A percentile compares a stretch with the other conserved stretches of the same genome.
Evolutionary conservation across 2,888 invertebrate species (phyloP).

Genomic region (Cheilosia variabilis): DNA sequence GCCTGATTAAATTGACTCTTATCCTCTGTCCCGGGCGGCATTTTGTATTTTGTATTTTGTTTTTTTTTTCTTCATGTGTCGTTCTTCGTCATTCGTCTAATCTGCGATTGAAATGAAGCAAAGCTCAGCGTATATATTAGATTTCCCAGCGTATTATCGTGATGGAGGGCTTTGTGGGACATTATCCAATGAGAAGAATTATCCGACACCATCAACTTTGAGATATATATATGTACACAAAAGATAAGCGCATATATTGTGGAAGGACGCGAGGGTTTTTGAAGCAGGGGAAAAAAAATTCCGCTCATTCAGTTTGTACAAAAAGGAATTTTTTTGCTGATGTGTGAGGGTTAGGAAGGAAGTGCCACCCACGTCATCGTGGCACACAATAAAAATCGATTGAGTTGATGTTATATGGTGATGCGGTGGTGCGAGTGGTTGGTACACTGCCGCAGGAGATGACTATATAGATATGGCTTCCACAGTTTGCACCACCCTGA

Average conservation of each 20-base stretch:
- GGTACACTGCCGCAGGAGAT: slow-evolving; percentile 7
- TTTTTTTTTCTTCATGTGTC: background rate
- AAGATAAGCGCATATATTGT: slow-evolving; percentile 47
- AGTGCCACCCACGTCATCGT: slow-evolving; percentile 45
- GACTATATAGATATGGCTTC: slow-evolving; percentile 42
- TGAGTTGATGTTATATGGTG: slow-evolving; percentile 66
- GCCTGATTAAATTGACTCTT: slow-evolving; percentile 71
- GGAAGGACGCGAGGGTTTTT: slow-evolving; percentile 4
- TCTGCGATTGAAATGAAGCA: slow-evolving; percentile 61
- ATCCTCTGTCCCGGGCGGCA: background rate
- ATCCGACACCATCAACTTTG: slow-evolving; percentile 61
- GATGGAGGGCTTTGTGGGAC: slow-evolving; percentile 43
- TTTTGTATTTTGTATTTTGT: background rate
- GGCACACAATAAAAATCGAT: slow-evolving; percentile 74
- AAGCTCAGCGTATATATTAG: slow-evolving; percentile 52
- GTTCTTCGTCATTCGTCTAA: slow-evolving; percentile 41
- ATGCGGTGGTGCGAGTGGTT: slow-evolving; percentile 19
- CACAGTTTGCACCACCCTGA: background rate
- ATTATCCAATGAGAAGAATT: slow-evolving; percentile 70
- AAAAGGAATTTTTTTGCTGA: slow-evolving; percentile 42
- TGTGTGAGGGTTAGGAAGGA: slow-evolving; percentile 15
- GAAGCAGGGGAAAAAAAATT: background rate
- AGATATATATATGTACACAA: slow-evolving; percentile 22
- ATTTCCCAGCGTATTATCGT: slow-evolving; percentile 38
- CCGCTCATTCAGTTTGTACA: background rate